Evolutionary conservation across 2,888 invertebrate species (phyloP), one percentile per base, ranked within the genome.

Genomic region (Tachina grossa): DNA sequence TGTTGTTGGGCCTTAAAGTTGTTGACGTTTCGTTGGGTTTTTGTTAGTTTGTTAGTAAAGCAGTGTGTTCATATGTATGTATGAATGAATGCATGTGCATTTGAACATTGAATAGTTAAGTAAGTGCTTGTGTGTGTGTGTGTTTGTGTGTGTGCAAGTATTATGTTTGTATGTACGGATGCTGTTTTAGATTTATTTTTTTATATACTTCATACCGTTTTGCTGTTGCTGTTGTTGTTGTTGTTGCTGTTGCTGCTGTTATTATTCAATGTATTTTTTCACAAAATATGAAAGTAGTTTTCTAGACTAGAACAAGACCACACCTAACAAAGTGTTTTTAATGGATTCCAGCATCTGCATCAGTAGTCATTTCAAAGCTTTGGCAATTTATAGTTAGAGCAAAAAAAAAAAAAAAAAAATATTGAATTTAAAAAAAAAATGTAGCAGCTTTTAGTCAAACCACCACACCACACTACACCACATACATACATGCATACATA

Each of bases 251-350:
- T 71, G 79, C 49, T 76, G 81, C 57, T 81, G 53, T 75, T 81
- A 81, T 81, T 75, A 75, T 82, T 82, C 68, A 76, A 72, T 76
- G 81, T 83, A 41, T 76, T 55, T 87, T 51, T 61, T 39, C 79
- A 87, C 72, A 84, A 89, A 90, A 90, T 90, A 90, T 90, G 90
- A 90, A 90, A 90, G 90, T 90, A 90, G 90, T 90, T 90, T 89
- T 89, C 89, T 89, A 89, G 90, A 90, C 89, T 89, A 89, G 90
- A 90, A 90, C 90, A 89, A 89, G 90, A 90, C 90, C 90, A 90
- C 90, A 90, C 90, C 90, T 90, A 89, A 88, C 88, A 88, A 88
- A 87, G 83, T 86, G 88, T 88, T 88, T 83, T 83, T 85, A 87
- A 88, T 88, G 88, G 88, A 86, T 84, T 84, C 86, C 83, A 83